Evolutionary conservation across 2,888 invertebrate genomes (phyloP).

Genomic region (Monoplex corrugatus): DNA sequence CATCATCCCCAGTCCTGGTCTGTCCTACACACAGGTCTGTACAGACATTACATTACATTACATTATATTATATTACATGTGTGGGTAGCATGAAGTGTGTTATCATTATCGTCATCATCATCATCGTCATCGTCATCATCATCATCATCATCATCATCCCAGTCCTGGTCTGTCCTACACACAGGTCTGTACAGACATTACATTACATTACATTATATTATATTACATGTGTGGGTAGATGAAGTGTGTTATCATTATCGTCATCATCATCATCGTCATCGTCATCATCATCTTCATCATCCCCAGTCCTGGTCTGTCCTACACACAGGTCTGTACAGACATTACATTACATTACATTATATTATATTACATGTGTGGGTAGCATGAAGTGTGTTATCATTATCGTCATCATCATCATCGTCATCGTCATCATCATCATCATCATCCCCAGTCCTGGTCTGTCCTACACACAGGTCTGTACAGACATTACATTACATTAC

Average conservation of each 20-base stretch:
- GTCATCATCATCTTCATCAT: slow-evolving; percentile 79
- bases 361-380: too few relatives aligned
- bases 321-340: slow-evolving; percentile 69
- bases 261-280: background rate
- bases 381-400: too few relatives aligned
- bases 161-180: slow-evolving; percentile 71
- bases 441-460: slow-evolving; percentile 77
- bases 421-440: too few relatives aligned
- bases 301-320: slow-evolving; percentile 74
- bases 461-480: slow-evolving; percentile 69
- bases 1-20: background rate
- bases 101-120: too few relatives aligned
- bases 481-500: too few relatives aligned
- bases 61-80: too few relatives aligned
- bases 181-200: slow-evolving; percentile 74
- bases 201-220: too few relatives aligned
- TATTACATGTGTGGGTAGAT: background rate
- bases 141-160: slow-evolving; percentile 64
- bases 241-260: background rate
- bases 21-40: slow-evolving; percentile 5
- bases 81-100: too few relatives aligned
- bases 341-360: too few relatives aligned
- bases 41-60: too few relatives aligned
- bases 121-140: too few relatives aligned
- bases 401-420: too few relatives aligned